A percentile compares a stretch with the other conserved stretches of the same genome.
These are phyloP conservation scores for Poecilus cupreus DNA, from an alignment of 2,888 invertebrate genomes.

Conservation along the genomic window DNA sequence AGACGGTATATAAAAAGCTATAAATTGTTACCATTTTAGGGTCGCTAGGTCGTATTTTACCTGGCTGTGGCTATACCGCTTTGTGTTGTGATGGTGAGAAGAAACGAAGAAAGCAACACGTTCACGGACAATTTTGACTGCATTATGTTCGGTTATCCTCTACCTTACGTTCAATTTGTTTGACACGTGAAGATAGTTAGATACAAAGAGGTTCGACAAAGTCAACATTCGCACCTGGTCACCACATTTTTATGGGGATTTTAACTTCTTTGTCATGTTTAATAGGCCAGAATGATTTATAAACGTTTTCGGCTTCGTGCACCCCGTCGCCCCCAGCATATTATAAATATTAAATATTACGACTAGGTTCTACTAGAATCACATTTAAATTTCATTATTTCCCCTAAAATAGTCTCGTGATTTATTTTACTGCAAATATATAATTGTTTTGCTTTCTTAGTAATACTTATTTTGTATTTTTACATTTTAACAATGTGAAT, in stretches of 20 bases:
- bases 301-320: not conserved
- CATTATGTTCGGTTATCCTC: constrained; percentile 40
- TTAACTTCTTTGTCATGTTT: not conserved
- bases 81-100: constrained; percentile 1
- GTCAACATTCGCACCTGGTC: constrained; percentile 9
- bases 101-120: constrained; percentile 1
- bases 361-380: not conserved
- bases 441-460: no score
- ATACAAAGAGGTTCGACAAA: not conserved
- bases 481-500: not conserved
- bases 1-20: not conserved
- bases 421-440: no score
- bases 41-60: not conserved
- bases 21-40: constrained; percentile 11
- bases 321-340: not conserved
- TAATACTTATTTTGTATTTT: no score
- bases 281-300: not conserved
- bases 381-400: no score
- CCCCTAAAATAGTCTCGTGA: no score
- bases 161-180: constrained; percentile 40
- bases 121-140: constrained; percentile 3
- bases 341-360: not conserved
- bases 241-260: constrained; percentile 8
- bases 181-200: constrained; percentile 1
- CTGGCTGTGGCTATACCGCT: not conserved